Conservation (phyloP, 2,888 invertebrate species). For the Amaurobius ferox region DNA sequence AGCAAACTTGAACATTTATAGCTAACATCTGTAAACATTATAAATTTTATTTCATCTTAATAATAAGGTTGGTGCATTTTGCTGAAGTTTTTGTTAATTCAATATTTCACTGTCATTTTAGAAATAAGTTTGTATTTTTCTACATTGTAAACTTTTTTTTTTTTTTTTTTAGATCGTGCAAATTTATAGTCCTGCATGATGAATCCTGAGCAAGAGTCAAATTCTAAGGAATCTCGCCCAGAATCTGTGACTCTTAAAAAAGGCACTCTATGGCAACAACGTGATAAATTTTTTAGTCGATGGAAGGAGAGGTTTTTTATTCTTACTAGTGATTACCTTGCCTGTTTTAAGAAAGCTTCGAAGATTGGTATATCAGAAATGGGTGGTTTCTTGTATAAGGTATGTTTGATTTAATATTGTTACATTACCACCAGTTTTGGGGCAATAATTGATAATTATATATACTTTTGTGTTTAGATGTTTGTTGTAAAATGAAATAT, state of each 20-base stretch:
- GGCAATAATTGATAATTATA: too few species aligned
- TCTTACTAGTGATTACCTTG: constrained; percentile 74
- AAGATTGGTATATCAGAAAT: constrained; percentile 74
- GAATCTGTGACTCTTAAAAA: constrained; percentile 74
- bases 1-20: too few species aligned
- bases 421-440: too few species aligned
- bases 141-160: too few species aligned
- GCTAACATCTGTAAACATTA: too few species aligned
- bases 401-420: constrained; percentile 19
- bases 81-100: too few species aligned
- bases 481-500: too few species aligned
- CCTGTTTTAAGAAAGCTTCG: constrained; percentile 75
- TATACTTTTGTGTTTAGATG: too few species aligned
- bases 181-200: constrained; percentile 50
- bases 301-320: constrained; percentile 75
- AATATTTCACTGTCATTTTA: too few species aligned
- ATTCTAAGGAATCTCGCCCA: constrained; percentile 57
- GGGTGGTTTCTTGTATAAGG: constrained; percentile 75
- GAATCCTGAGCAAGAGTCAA: constrained; percentile 46
- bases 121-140: too few species aligned
- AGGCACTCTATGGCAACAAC: constrained; percentile 75
- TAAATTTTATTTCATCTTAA: too few species aligned
- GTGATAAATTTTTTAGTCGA: constrained; percentile 74
- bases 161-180: constrained; percentile 29
- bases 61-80: too few species aligned